These are phyloP conservation scores for Eupeodes latifasciatus DNA, from an alignment of 2,888 invertebrate species.

Conservation along the genomic window DNA sequence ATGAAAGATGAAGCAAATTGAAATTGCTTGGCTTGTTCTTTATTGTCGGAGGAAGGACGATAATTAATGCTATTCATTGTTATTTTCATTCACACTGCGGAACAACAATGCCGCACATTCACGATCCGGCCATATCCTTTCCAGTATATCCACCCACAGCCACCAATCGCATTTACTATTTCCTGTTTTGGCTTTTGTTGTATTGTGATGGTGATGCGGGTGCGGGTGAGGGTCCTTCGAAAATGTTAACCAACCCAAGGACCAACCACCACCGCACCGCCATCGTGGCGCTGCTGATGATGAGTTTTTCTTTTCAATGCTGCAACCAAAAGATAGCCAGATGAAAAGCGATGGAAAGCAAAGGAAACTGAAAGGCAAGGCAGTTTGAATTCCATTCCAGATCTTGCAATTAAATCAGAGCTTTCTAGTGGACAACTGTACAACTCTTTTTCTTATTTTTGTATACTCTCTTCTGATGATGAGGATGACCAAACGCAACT, in stretches of 20 bases:
- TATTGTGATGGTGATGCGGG: neutral
- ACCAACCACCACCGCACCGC: too few species aligned
- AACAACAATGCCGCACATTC: slow-evolving; percentile 14
- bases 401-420: slow-evolving; percentile 30
- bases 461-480: neutral
- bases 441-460: neutral
- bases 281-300: neutral
- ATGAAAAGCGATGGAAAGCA: neutral
- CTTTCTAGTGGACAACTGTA: slow-evolving; percentile 9
- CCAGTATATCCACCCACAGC: neutral
- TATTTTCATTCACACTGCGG: slow-evolving; percentile 41
- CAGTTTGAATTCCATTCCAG: neutral
- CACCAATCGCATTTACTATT: slow-evolving; percentile 15
- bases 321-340: slow-evolving; percentile 28
- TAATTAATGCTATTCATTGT: slow-evolving; percentile 74
- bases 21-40: slow-evolving; percentile 72
- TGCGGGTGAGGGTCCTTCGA: neutral
- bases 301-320: slow-evolving; percentile 19
- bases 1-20: slow-evolving; percentile 75
- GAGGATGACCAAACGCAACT: neutral
- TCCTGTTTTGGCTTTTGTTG: slow-evolving; percentile 28
- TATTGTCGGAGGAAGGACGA: slow-evolving; percentile 65
- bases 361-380: neutral
- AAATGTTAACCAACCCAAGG: slow-evolving; percentile 2
- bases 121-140: neutral